phyloP scores from a whole-genome alignment of 2,888 invertebrate genomes.

The Drymonia ruficornis region DNA sequence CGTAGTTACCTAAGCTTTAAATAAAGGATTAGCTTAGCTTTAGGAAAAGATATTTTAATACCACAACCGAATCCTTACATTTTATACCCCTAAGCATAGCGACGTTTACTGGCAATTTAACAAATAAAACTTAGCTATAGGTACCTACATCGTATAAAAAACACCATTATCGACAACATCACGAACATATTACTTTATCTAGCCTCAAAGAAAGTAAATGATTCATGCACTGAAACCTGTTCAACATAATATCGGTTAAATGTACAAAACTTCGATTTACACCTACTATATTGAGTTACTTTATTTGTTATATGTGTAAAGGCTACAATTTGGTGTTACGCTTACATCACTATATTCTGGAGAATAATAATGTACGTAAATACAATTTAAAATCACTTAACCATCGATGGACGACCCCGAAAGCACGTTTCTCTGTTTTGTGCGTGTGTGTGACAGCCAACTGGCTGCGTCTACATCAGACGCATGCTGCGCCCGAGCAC shows the following conservation, averaged over 20 bases:
- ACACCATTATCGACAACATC: slow-evolving; percentile 21
- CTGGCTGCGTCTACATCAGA: too few species aligned
- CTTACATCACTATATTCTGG: slow-evolving; percentile 67
- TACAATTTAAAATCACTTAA: slow-evolving; percentile 48
- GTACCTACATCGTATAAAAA: slow-evolving; percentile 22
- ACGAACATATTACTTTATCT: slow-evolving; percentile 19
- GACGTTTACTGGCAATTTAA: slow-evolving; percentile 35
- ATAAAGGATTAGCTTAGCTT: too few species aligned
- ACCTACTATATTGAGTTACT: slow-evolving; percentile 29
- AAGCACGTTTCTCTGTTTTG: slow-evolving; percentile 65
- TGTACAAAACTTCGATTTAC: slow-evolving; percentile 19
- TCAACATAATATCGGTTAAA: slow-evolving; percentile 4
- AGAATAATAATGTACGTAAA: slow-evolving; percentile 52
- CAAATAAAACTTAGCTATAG: too few species aligned
- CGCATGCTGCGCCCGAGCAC: too few species aligned
- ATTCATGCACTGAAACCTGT: slow-evolving; percentile 6
- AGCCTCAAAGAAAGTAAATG: slow-evolving; percentile 12
- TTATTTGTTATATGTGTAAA: slow-evolving; percentile 44
- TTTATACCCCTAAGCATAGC: slow-evolving; percentile 39
- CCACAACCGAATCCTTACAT: slow-evolving; percentile 44
- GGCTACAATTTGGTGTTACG: slow-evolving; percentile 79
- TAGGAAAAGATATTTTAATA: slow-evolving; percentile 29
- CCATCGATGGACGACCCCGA: slow-evolving; percentile 66
- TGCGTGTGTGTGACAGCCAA: slow-evolving; percentile 71
- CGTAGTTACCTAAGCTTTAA: too few species aligned